Percentiles rank a stretch among this genome's conserved stretches.
Conservation (phyloP, 1,140 invertebrate species). For the Drosophila ficusphila region DNA sequence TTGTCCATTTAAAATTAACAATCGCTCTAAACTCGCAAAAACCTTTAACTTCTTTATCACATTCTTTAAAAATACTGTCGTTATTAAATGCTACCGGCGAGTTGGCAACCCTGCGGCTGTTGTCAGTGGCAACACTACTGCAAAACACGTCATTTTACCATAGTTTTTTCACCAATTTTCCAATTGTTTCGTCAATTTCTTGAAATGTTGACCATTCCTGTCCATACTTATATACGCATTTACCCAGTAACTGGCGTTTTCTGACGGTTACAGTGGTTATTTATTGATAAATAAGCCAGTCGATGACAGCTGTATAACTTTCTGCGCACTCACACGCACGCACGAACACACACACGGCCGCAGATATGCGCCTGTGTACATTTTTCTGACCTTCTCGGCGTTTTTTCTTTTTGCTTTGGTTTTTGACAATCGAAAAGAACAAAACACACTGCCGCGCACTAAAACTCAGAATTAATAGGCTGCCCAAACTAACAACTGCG, state of each 20-base stretch:
- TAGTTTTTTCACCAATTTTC: constrained; percentile 20
- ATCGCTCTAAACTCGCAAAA: no score
- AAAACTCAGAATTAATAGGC: not conserved
- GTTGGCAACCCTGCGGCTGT: constrained; percentile 43
- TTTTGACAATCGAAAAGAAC: not conserved
- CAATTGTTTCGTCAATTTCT: not conserved
- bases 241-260: constrained; percentile 47
- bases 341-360: constrained; percentile 29
- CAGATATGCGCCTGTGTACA: constrained; percentile 58
- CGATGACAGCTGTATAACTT: constrained; percentile 43
- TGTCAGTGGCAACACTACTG: constrained; percentile 58
- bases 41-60: no score
- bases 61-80: not conserved
- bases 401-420: not conserved
- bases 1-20: not conserved
- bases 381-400: constrained; percentile 71
- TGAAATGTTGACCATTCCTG: no score
- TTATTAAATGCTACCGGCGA: no score
- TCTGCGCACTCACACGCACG: constrained; percentile 55
- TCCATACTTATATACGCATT: not conserved
- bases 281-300: constrained; percentile 40
- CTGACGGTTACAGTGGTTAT: constrained; percentile 50
- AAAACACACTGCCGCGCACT: constrained; percentile 22
- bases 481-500: not conserved
- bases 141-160: constrained; percentile 57